Percentiles rank a stretch among this genome's conserved stretches.
Conservation (phyloP, 1,140 invertebrate genomes). For the Hesperophylax magnus region DNA sequence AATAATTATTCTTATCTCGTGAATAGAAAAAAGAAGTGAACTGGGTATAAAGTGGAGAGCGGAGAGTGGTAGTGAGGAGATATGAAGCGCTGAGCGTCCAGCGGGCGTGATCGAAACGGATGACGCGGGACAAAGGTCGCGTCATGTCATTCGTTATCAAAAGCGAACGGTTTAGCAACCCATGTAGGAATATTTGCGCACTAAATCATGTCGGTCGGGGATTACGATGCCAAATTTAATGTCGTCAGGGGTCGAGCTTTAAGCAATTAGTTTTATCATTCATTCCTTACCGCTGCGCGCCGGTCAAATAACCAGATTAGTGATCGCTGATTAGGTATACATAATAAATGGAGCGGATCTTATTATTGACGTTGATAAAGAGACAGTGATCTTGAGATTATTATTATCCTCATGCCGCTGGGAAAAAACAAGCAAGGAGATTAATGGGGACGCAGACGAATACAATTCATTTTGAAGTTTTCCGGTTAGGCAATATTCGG, state of each 20-base stretch:
- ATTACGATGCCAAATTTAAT: conserved; percentile 42
- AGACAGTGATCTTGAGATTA: too few relatives aligned
- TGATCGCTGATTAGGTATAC: neutral
- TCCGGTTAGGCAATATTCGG: conserved; percentile 5
- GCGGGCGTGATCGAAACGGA: neutral
- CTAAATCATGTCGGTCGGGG: conserved; percentile 36
- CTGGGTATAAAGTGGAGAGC: neutral
- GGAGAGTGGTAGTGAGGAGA: neutral
- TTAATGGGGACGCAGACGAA: neutral
- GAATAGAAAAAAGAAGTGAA: too few relatives aligned
- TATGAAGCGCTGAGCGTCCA: neutral
- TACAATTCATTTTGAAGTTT: conserved; percentile 19
- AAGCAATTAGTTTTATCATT: conserved; percentile 33
- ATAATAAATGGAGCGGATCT: too few relatives aligned
- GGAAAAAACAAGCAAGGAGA: neutral
- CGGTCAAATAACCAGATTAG: conserved; percentile 7
- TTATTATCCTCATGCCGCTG: neutral
- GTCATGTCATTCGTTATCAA: conserved; percentile 29
- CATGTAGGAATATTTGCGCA: conserved; percentile 32
- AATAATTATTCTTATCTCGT: too few relatives aligned
- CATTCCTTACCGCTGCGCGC: neutral
- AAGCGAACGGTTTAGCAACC: conserved; percentile 29
- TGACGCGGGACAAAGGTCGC: conserved; percentile 33
- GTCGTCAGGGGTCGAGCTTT: conserved; percentile 26
- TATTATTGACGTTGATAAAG: too few relatives aligned